Evolutionary conservation across 2,797 vertebrate genomes (phyloP), one percentile per base, ranked within the genome.

Genomic region (Platyrinchus mystaceus): DNA sequence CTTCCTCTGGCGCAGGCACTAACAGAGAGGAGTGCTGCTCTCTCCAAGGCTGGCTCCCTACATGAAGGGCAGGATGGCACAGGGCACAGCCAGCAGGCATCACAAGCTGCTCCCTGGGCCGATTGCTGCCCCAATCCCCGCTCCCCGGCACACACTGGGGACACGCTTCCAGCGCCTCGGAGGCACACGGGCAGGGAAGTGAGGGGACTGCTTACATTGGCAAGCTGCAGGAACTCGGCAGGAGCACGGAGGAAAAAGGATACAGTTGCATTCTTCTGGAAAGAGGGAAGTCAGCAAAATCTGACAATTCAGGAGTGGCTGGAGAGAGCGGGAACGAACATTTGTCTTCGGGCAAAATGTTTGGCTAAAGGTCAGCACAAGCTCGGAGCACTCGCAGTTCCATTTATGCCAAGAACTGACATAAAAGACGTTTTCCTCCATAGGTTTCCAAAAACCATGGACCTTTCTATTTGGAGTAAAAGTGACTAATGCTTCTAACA

Each of bases 401-500:
- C 49, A 12, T 30, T 71, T 36, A 44, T 83, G 95, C 96, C 97
- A 97, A 96, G 66, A 86, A 87, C 41, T 56, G 89, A 93, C 95
- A 97, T 82, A 91, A 97, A 97, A 94, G 77, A 70, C 80, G 34
- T 89, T 96, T 96, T 94, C 87, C 84, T 95, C 87, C 78, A 63
- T 36, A 90, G 50, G 36, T 94, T 97, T 95, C 94, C 74, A 92
- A 96, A 97, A 95, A 66, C 87, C 85, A 85, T 24, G 16, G 85
- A 50, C 53, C 59, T 62, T 93, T 92, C 94, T 96, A 94, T 95
- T 94, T 86, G 93, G 94, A 97, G 93, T 44, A 77, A 6, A 86
- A 92, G 90, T 89, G 91, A 97, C 92, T 89, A 95, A 97, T 64
- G 87, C 73, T 67, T 89, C 39, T 47, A 94, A 56, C 75, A 90